Percentiles rank a stretch among this genome's conserved stretches.
Conservation (phyloP, 92 coral and sea anemone species). For the Porites divaricata region DNA sequence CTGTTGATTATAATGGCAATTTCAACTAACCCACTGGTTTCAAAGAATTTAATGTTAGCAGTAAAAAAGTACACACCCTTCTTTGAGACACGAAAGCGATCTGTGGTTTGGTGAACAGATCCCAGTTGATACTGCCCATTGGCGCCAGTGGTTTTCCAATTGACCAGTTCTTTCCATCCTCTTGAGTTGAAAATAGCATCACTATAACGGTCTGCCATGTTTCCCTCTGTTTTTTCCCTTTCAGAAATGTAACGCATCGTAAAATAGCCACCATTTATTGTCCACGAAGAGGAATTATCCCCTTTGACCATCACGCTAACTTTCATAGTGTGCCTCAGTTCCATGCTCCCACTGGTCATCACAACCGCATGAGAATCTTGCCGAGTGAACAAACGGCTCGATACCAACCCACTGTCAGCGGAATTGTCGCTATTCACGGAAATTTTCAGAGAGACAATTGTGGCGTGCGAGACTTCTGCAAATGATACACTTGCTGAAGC, state of each 20-base stretch:
- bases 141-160: conserved; percentile 59
- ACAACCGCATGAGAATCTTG: conserved; percentile 17
- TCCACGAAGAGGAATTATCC: conserved; percentile 24
- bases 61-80: conserved; percentile 46
- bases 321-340: conserved; percentile 27
- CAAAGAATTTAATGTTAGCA: conserved; percentile 44
- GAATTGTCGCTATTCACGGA: conserved; percentile 44
- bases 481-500: conserved; percentile 42
- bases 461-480: neutral
- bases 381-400: conserved; percentile 19
- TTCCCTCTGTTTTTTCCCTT: conserved; percentile 42
- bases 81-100: conserved; percentile 51
- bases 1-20: conserved; percentile 52
- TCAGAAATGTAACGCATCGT: conserved; percentile 47
- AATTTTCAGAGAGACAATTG: conserved; percentile 14
- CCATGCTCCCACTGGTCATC: conserved; percentile 51
- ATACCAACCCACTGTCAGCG: conserved; percentile 37
- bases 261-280: conserved; percentile 49
- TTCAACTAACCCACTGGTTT: conserved; percentile 17
- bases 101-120: conserved; percentile 66
- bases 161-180: conserved; percentile 70
- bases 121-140: conserved; percentile 71
- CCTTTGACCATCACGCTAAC: conserved; percentile 39
- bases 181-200: conserved; percentile 35
- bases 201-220: conserved; percentile 66